Conservation (phyloP, 2,113 vertebrate genomes). For the Laticauda laticaudata region DNA sequence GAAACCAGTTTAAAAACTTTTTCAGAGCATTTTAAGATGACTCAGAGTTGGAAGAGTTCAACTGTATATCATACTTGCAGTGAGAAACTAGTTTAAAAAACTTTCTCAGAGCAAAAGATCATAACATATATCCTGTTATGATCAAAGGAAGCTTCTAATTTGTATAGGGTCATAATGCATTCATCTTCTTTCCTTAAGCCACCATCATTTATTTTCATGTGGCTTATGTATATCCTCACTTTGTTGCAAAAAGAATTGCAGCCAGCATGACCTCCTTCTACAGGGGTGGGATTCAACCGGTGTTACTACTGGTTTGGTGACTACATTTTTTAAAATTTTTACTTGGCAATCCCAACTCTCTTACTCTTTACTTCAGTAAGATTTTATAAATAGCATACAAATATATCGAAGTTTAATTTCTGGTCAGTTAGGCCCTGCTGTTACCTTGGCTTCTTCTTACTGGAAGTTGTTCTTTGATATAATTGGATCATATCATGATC, state of each 20-base stretch:
- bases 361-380: not conserved
- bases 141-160: not conserved
- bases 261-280: not conserved
- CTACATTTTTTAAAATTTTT: too few species aligned
- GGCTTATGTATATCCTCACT: not conserved
- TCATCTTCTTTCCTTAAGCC: not conserved
- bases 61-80: not conserved
- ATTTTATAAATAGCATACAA: not conserved
- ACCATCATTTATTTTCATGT: not conserved
- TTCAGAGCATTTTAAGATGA: not conserved
- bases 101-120: not conserved
- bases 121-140: not conserved
- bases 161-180: not conserved
- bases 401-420: not conserved
- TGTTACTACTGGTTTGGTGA: too few species aligned
- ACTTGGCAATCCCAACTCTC: not conserved
- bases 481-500: not conserved
- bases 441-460: not conserved
- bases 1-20: not conserved
- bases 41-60: not conserved
- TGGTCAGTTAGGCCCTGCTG: not conserved
- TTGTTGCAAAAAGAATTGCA: not conserved
- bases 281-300: too few species aligned
- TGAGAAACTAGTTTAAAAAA: not conserved
- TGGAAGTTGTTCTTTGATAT: not conserved